These are phyloP conservation scores for Cephalopterus ornatus DNA, from an alignment of 2,113 vertebrate species.

Conservation along the genomic window DNA sequence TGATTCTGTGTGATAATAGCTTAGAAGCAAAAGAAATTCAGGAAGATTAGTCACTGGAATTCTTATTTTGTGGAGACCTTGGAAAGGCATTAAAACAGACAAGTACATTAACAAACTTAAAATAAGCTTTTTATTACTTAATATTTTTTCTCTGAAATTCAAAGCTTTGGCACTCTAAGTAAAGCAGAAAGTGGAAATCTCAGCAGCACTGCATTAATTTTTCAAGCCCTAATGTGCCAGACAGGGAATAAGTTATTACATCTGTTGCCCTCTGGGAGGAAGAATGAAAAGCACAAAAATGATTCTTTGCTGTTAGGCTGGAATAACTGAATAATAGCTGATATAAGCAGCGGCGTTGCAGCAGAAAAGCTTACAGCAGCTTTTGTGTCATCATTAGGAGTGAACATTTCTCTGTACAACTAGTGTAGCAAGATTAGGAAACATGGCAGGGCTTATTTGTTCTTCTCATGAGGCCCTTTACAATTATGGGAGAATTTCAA, in stretches of 20 bases:
- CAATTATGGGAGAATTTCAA: constrained; percentile 47
- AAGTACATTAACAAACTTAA: constrained; percentile 68
- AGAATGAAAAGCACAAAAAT: constrained; percentile 68
- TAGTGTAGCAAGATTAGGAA: constrained; percentile 49
- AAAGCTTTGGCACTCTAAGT: constrained; percentile 56
- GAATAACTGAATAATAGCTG: constrained; percentile 67
- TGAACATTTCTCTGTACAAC: constrained; percentile 6
- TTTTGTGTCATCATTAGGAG: constrained; percentile 67
- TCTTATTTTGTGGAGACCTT: constrained; percentile 1
- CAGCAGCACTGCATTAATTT: constrained; percentile 66
- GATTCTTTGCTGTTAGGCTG: constrained; percentile 25
- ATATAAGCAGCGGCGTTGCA: not conserved
- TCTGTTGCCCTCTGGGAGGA: constrained; percentile 72
- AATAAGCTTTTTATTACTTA: constrained; percentile 68
- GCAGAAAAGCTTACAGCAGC: constrained; percentile 63
- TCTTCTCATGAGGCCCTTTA: constrained; percentile 58
- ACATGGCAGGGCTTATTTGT: constrained; percentile 50
- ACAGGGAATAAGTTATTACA: constrained; percentile 72
- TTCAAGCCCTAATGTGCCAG: constrained; percentile 70
- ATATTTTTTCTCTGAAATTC: constrained; percentile 62
- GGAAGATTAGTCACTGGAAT: not conserved
- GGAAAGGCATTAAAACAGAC: constrained; percentile 52
- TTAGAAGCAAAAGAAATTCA: not conserved
- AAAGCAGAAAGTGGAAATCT: constrained; percentile 54
- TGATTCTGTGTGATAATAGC: not conserved